A percentile compares a stretch with the other conserved stretches of the same genome.
phyloP scores from a whole-genome alignment of 1,140 invertebrate genomes.

The Lepidurus packardi region DNA sequence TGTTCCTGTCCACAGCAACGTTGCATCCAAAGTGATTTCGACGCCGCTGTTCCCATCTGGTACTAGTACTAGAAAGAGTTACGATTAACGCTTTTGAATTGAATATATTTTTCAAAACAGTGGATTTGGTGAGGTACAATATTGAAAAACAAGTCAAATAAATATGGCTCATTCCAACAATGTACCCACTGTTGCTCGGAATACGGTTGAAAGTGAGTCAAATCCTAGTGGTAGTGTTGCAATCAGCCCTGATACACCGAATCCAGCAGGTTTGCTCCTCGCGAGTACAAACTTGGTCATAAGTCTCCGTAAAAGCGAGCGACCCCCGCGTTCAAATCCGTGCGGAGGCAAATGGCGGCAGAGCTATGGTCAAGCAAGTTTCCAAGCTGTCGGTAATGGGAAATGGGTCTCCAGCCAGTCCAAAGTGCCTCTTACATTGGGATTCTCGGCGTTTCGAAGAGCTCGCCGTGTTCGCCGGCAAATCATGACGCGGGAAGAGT shows the following conservation, averaged over 20 bases:
- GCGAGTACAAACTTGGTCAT: neutral
- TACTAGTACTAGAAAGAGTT: no score
- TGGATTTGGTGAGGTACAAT: neutral
- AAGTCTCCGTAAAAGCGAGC: neutral
- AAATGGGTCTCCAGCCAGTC: neutral
- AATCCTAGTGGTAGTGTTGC: neutral
- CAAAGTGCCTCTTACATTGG: conserved; percentile 20
- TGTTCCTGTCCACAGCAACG: neutral
- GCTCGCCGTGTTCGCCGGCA: conserved; percentile 26
- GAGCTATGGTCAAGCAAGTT: neutral
- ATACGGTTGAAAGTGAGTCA: neutral
- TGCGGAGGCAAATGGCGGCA: conserved; percentile 5
- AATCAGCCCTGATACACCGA: neutral
- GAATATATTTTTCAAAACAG: no score
- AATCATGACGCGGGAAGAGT: conserved; percentile 37
- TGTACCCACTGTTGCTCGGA: neutral
- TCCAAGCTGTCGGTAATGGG: neutral
- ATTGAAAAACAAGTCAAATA: neutral
- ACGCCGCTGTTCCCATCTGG: no score
- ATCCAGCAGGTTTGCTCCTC: neutral
- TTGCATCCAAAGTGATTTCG: neutral
- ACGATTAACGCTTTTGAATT: no score
- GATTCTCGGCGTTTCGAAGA: conserved; percentile 32
- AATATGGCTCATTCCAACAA: neutral
- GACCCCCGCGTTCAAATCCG: neutral